Conservation (phyloP, 2,113 vertebrate genomes). For the Cyanistes caeruleus region DNA sequence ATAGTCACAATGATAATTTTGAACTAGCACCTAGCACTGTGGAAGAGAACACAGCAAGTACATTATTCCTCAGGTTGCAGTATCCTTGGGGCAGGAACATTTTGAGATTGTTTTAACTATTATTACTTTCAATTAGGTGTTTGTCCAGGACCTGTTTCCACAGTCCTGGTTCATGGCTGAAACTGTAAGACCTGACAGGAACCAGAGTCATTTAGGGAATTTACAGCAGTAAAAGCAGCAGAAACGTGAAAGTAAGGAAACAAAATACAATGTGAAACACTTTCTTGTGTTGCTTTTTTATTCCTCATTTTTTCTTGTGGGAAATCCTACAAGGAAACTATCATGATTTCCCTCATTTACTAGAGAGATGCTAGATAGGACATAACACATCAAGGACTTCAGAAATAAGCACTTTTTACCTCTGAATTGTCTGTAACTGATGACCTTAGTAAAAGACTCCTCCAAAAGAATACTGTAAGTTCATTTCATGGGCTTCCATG, state of each 20-base stretch:
- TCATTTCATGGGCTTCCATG: rapidly evolving
- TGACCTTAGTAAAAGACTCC: neutral
- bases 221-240: neutral
- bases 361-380: neutral
- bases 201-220: neutral
- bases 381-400: neutral
- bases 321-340: neutral
- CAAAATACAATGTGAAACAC: neutral
- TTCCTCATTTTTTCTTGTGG: neutral
- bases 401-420: neutral
- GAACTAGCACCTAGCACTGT: neutral
- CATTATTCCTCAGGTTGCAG: neutral
- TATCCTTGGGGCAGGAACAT: neutral
- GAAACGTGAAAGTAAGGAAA: neutral
- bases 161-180: neutral
- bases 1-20: neutral
- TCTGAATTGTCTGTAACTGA: neutral
- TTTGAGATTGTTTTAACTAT: neutral
- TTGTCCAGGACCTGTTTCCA: neutral
- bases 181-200: neutral
- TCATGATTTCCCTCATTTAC: neutral
- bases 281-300: neutral
- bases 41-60: neutral
- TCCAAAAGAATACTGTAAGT: neutral
- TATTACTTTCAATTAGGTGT: neutral